Evolutionary conservation across 2,113 vertebrate species (phyloP).

Genomic region (Lathamus discolor): DNA sequence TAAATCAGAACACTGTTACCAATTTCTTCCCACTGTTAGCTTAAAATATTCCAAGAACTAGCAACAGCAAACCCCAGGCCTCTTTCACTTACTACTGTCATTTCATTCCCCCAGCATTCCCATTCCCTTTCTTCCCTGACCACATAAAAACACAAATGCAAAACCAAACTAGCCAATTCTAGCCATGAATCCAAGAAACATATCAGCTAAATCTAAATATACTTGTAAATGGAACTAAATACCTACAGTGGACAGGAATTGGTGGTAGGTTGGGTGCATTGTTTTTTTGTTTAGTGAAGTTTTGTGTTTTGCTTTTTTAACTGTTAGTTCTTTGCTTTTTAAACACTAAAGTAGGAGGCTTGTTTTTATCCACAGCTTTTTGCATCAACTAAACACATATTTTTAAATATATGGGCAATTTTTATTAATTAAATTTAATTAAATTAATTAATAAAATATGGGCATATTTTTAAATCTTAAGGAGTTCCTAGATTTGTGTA

Average conservation of each 20-base stretch:
- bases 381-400: not conserved
- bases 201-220: not conserved
- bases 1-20: not conserved
- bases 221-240: not conserved
- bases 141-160: not conserved
- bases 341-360: not conserved
- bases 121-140: not conserved
- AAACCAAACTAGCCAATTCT: not conserved
- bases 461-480: not conserved
- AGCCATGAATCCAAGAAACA: not conserved
- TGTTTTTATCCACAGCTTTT: not conserved
- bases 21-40: not conserved
- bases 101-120: not conserved
- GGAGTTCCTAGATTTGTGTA: not conserved
- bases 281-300: not conserved
- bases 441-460: no score
- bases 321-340: not conserved
- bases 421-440: no score
- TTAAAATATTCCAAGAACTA: constrained; percentile 6
- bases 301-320: not conserved
- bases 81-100: not conserved
- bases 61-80: not conserved
- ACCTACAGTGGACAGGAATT: accelerated
- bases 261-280: accelerated
- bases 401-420: no score